Conservation (phyloP, 2,797 vertebrate species). For the Tolypeutes matacus region DNA sequence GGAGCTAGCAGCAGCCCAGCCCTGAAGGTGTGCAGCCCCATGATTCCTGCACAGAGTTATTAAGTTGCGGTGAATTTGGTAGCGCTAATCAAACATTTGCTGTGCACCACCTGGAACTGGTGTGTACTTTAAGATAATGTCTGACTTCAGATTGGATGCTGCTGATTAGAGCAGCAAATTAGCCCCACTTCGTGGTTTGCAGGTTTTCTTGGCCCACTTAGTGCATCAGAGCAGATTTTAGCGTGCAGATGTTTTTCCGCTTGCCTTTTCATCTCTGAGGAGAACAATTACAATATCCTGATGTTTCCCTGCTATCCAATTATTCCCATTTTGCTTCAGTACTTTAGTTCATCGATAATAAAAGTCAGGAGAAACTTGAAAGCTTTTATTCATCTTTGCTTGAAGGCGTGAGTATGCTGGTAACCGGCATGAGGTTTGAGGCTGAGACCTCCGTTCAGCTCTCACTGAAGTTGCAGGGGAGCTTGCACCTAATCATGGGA, state of each 20-base stretch:
- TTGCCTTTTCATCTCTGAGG: constrained; percentile 75
- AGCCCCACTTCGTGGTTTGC: constrained; percentile 70
- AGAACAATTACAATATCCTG: constrained; percentile 72
- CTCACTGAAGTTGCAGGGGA: not conserved
- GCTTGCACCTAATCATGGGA: not conserved
- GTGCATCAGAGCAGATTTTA: constrained; percentile 81
- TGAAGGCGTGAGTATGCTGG: not conserved
- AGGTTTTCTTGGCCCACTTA: constrained; percentile 81
- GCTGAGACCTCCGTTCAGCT: not conserved
- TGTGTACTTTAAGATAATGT: constrained; percentile 84
- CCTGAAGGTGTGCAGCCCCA: not conserved
- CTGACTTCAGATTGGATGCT: constrained; percentile 82
- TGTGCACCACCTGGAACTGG: constrained; percentile 79
- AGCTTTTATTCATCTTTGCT: not conserved
- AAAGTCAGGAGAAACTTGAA: constrained; percentile 55
- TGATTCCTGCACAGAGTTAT: constrained; percentile 61
- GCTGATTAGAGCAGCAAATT: constrained; percentile 85
- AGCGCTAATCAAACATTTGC: constrained; percentile 83
- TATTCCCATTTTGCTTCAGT: constrained; percentile 75
- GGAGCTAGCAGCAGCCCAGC: not conserved
- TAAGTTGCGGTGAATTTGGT: constrained; percentile 79
- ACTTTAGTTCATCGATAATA: constrained; percentile 37
- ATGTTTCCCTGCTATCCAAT: constrained; percentile 69
- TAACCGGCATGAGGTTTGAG: not conserved
- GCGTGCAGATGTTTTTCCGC: constrained; percentile 81